phyloP scores from a whole-genome alignment of 2,113 vertebrate species.

The Megaptera novaeangliae region DNA sequence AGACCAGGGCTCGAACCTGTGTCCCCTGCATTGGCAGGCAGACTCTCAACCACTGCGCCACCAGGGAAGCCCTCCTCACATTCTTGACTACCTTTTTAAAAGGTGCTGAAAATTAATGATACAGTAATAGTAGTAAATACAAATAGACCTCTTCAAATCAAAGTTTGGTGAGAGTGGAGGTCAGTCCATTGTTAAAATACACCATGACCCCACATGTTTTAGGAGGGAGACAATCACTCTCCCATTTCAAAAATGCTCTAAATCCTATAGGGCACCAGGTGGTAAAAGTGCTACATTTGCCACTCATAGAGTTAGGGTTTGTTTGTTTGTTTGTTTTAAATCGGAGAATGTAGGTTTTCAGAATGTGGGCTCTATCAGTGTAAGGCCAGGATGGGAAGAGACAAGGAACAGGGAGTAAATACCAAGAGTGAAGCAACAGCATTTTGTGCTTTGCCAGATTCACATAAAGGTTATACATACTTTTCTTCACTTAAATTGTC shows the following conservation, averaged over 20 bases:
- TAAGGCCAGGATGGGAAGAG: neutral
- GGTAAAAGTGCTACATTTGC: neutral
- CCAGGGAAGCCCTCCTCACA: neutral
- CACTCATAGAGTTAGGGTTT: neutral
- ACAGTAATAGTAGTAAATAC: neutral
- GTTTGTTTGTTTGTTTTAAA: neutral
- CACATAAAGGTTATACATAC: too few species aligned
- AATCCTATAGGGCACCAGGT: neutral
- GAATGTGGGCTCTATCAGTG: neutral
- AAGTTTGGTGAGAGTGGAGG: neutral
- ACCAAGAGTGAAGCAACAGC: neutral
- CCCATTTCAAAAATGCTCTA: neutral
- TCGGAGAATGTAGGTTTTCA: neutral
- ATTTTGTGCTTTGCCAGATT: neutral
- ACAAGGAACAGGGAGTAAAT: neutral
- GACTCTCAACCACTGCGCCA: too few species aligned
- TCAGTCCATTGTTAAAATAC: neutral
- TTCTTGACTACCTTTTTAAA: neutral
- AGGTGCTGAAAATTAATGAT: neutral
- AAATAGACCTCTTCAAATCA: neutral
- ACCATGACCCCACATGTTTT: rapidly evolving
- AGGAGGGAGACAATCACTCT: neutral
- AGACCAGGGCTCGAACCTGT: too few species aligned
- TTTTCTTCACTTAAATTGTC: neutral
- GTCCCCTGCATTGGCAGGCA: too few species aligned